phyloP scores from a whole-genome alignment of 2,113 vertebrate species.

The Gallinago jamesoni region DNA sequence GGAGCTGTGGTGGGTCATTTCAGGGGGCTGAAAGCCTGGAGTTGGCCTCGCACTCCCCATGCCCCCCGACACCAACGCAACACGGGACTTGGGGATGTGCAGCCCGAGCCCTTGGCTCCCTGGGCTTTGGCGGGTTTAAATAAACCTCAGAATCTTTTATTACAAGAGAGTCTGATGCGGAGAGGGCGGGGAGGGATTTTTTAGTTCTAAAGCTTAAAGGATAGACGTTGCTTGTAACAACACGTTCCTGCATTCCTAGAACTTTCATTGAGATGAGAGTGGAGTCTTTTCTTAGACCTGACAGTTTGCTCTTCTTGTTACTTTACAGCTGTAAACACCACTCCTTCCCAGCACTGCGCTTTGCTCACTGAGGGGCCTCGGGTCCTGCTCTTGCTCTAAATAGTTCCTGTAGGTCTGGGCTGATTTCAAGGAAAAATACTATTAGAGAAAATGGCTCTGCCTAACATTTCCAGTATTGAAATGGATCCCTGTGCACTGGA shows the following conservation, averaged over 20 bases:
- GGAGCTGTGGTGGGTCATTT: not conserved
- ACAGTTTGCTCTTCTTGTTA: not conserved
- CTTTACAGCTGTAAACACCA: not conserved
- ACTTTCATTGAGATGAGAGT: not conserved
- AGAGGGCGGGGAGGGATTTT: not conserved
- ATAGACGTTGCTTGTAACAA: not conserved
- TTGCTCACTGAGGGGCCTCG: not conserved
- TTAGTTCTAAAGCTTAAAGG: not conserved
- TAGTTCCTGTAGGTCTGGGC: not conserved
- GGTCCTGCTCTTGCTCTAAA: not conserved
- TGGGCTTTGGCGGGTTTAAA: not conserved
- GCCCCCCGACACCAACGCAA: not conserved
- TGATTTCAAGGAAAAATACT: not conserved
- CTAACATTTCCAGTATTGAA: not conserved
- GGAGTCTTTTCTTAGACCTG: not conserved
- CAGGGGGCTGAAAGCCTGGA: not conserved
- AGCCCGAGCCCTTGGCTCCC: not conserved
- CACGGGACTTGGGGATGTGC: not conserved
- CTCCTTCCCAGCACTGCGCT: not conserved
- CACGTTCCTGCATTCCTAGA: not conserved
- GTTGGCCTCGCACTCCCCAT: not conserved
- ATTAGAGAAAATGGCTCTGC: not conserved
- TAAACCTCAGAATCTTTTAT: not conserved
- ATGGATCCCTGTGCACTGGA: not conserved
- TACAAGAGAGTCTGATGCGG: not conserved